Percentiles rank a stretch among this genome's conserved stretches.
phyloP scores from a whole-genome alignment of 2,888 invertebrate species.

The Drosophila histrio region DNA sequence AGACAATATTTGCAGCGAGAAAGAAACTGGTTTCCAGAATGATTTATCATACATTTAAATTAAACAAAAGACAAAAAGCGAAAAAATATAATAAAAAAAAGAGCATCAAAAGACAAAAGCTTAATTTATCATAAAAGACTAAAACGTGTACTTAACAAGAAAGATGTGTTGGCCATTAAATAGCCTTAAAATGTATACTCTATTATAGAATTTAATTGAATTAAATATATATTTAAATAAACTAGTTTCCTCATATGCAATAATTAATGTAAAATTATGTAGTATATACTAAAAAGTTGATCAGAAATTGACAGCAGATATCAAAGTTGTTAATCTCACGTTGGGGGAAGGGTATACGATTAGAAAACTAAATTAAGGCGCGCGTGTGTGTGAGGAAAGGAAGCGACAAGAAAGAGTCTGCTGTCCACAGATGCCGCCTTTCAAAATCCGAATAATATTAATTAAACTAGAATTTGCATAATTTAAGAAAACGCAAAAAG shows the following conservation, averaged over 20 bases:
- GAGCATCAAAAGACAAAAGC: conserved; percentile 61
- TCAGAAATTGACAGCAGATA: background rate
- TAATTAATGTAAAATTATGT: background rate
- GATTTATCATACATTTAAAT: conserved; percentile 79
- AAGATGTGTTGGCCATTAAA: background rate
- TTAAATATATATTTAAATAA: conserved; percentile 7
- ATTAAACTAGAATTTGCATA: conserved; percentile 79
- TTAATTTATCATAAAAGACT: conserved; percentile 79
- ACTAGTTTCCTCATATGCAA: background rate
- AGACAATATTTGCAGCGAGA: conserved; percentile 57
- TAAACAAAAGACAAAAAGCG: conserved; percentile 54
- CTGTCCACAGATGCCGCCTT: conserved; percentile 37
- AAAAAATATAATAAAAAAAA: conserved; percentile 21
- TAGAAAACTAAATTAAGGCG: conserved; percentile 69
- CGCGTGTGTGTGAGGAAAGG: conserved; percentile 59
- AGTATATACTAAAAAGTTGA: background rate
- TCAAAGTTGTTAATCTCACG: background rate
- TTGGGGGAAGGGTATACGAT: conserved; percentile 44
- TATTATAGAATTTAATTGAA: conserved; percentile 2
- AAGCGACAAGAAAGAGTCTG: conserved; percentile 61
- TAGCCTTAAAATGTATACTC: conserved; percentile 31
- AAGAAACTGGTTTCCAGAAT: conserved; percentile 71
- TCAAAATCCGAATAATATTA: conserved; percentile 65
- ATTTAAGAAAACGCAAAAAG: conserved; percentile 59
- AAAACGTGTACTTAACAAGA: conserved; percentile 75